phyloP scores from a whole-genome alignment of 1,140 invertebrate genomes.

The Anastrepha obliqua region DNA sequence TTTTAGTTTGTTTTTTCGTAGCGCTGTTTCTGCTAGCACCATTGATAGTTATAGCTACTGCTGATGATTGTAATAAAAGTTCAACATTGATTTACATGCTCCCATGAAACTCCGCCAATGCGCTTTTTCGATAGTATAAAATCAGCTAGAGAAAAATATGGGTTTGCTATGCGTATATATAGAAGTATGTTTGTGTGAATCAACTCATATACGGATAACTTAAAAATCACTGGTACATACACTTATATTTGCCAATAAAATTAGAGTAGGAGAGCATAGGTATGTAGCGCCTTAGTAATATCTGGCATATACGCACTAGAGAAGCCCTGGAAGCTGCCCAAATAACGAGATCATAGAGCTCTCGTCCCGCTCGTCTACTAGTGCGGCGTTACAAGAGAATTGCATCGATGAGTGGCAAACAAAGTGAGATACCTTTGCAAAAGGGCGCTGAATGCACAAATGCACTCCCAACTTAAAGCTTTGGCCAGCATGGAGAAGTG shows the following conservation, averaged over 20 bases:
- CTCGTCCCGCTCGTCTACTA: too few species aligned
- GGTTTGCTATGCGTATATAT: neutral
- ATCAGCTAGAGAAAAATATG: neutral
- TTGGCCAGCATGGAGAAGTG: too few species aligned
- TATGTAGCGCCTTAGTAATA: neutral
- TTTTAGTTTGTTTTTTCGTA: neutral
- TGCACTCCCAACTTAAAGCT: too few species aligned
- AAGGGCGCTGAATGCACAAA: too few species aligned
- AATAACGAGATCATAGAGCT: too few species aligned
- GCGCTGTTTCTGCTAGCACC: neutral
- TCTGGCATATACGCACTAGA: neutral
- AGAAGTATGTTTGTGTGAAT: neutral
- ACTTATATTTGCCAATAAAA: neutral
- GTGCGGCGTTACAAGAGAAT: too few species aligned
- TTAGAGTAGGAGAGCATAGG: too few species aligned
- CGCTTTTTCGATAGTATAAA: neutral
- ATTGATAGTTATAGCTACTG: neutral
- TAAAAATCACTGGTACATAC: neutral
- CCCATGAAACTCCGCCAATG: slow-evolving; percentile 25
- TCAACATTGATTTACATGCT: slow-evolving; percentile 32
- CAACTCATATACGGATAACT: neutral
- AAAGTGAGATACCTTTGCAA: too few species aligned
- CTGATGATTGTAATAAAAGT: slow-evolving; percentile 42
- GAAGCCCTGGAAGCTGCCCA: too few species aligned
- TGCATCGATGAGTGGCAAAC: too few species aligned